Evolutionary conservation across 1,140 invertebrate species (phyloP), one percentile per base, ranked within the genome.

Genomic region (Ips typographus): DNA sequence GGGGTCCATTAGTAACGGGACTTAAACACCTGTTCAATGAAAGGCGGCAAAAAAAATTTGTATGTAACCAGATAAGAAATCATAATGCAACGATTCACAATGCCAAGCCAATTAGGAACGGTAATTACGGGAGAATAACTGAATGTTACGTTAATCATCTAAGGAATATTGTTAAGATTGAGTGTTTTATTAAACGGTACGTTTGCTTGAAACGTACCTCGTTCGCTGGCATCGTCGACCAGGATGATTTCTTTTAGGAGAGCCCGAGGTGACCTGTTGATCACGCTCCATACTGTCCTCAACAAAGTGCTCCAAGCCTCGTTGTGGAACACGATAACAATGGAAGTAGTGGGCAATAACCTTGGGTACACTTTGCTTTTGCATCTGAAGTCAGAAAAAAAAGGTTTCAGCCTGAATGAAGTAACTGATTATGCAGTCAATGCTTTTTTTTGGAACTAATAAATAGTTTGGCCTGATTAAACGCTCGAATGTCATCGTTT

Each of bases 301-400:
- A 98, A 84, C 2, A 98, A 82, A 0, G 96, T 98, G n/a, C 93
- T 92, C 95, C 95, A 98, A 0, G 96, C 96, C 82, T 98, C 96
- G 80, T 98, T 98, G 82, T 98, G 96, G 83, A 98, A 98, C 44
- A 98, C 96, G 74, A 98, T 96, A 22, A 98, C 94, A 75, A 98
- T 93, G 77, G 92, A 94, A 22, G 95, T 97, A 40, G 92, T 88
- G 3, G 94, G 94, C 76, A 96, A 83, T 69, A 90, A 83, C 53
- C 86, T 85, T 55, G 89, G 88, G 81, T 94, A 93, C 40, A 82
- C 83, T 78, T 95, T 95, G 72, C 81, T 85, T 80, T 89, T 92
- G 78, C 91, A 95, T 40, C 91, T 94, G 79, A 83, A 53, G 75
- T 39, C 38, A 63, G 2, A 44, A 37, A 22, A 39, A 75, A 70